A percentile compares a stretch with the other conserved stretches of the same genome.
phyloP scores from a whole-genome alignment of 2,113 vertebrate species.

The Gorsachius goisagi region DNA sequence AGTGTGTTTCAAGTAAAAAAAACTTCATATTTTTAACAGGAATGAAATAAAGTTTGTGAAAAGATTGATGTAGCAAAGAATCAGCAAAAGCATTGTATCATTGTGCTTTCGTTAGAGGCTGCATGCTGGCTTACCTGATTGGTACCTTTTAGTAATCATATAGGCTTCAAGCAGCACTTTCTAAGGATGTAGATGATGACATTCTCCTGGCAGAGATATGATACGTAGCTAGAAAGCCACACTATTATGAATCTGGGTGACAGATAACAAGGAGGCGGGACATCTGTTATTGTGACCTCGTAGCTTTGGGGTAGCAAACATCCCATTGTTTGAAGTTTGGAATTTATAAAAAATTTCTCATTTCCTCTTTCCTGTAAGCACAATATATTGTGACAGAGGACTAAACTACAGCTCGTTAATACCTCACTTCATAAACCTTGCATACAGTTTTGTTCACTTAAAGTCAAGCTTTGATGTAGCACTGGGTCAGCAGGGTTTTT shows the following conservation, averaged over 20 bases:
- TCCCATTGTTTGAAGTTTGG: conserved; percentile 59
- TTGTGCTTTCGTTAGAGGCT: not conserved
- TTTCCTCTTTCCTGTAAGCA: conserved; percentile 68
- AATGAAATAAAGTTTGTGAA: not conserved
- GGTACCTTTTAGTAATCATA: not conserved
- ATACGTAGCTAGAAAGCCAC: not conserved
- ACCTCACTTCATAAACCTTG: conserved; percentile 1
- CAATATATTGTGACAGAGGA: conserved; percentile 50
- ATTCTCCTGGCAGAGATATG: not conserved
- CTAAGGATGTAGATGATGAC: not conserved
- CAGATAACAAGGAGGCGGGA: not conserved
- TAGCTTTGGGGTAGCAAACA: conserved; percentile 22
- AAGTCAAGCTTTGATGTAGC: conserved; percentile 44
- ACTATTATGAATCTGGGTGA: not conserved
- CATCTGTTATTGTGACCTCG: not conserved
- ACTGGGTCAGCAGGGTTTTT: not conserved
- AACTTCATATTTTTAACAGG: not conserved
- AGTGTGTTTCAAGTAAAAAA: not conserved
- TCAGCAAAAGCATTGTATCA: not conserved
- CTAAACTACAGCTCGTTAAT: conserved; percentile 15
- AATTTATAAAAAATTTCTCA: conserved; percentile 62
- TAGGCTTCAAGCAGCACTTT: not conserved
- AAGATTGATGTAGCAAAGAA: not conserved
- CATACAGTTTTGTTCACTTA: not conserved
- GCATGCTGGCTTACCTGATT: not conserved